These are phyloP conservation scores for Callitettix versicolor DNA, from an alignment of 1,140 invertebrate species.

Conservation along the genomic window DNA sequence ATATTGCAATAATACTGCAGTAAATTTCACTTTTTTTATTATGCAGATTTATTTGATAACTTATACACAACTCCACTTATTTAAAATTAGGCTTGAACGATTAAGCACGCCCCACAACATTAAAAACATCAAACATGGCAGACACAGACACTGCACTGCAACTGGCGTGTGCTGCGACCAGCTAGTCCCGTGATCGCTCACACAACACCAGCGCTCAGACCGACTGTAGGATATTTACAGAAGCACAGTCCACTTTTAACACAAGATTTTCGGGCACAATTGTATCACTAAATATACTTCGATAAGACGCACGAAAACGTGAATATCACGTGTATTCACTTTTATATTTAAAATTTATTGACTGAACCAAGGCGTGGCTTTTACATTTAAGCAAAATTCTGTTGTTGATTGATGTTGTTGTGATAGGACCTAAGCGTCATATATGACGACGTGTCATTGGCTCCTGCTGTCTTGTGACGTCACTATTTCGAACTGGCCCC, in stretches of 20 bases:
- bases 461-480: constrained; percentile 18
- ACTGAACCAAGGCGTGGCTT: neutral
- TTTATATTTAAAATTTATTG: neutral
- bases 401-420: neutral
- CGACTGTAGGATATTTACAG: neutral
- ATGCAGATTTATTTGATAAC: neutral
- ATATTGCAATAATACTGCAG: constrained; percentile 4
- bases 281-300: neutral
- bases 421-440: constrained; percentile 9
- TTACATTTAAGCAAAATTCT: constrained; percentile 1
- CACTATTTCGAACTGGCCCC: constrained; percentile 8
- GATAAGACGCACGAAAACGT: neutral
- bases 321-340: neutral
- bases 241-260: neutral
- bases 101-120: constrained; percentile 16
- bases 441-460: constrained; percentile 16
- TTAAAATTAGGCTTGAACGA: neutral
- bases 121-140: constrained; percentile 17
- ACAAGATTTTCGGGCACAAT: neutral
- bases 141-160: constrained; percentile 17
- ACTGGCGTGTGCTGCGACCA: constrained; percentile 12
- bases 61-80: constrained; percentile 1
- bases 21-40: neutral
- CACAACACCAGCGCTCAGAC: constrained; percentile 12
- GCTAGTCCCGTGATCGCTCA: constrained; percentile 3